Evolutionary conservation across 1,140 invertebrate species (phyloP).

Genomic region (Trissolcus basalis): DNA sequence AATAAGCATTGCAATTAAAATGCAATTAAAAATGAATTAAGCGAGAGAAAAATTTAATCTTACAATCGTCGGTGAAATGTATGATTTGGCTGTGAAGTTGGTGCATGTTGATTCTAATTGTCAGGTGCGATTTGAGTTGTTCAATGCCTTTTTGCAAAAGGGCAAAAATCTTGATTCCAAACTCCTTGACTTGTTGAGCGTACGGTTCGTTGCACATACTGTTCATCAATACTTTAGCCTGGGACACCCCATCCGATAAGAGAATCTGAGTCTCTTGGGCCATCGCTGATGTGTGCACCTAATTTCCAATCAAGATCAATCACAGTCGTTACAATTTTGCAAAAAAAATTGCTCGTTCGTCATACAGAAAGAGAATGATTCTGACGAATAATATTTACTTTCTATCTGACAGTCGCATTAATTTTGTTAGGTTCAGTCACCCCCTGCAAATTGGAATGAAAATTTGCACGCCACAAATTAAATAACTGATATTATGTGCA

Average conservation of each 20-base stretch:
- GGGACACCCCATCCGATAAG: slow-evolving; percentile 63
- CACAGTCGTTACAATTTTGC: too few species aligned
- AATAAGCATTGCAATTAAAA: not conserved
- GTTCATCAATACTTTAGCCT: slow-evolving; percentile 63
- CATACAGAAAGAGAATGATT: too few species aligned
- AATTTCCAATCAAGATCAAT: not conserved
- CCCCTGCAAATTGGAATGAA: not conserved
- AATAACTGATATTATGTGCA: too few species aligned
- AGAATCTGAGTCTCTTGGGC: slow-evolving; percentile 71
- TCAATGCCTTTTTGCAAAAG: slow-evolving; percentile 65
- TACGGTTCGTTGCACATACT: slow-evolving; percentile 68
- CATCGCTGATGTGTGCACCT: slow-evolving; percentile 71
- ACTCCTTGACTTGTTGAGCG: slow-evolving; percentile 66
- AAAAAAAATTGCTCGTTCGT: too few species aligned
- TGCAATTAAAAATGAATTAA: not conserved
- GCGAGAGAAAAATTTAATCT: slow-evolving; percentile 9
- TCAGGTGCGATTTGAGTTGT: slow-evolving; percentile 63
- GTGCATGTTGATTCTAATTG: slow-evolving; percentile 63
- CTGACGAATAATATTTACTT: too few species aligned
- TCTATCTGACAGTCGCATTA: too few species aligned
- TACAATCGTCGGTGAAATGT: slow-evolving; percentile 63
- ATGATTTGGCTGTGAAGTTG: slow-evolving; percentile 65
- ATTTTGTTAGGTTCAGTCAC: too few species aligned
- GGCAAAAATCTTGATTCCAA: slow-evolving; percentile 58
- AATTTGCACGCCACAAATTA: too few species aligned